Base-by-base conservation (phyloP, 2,888 invertebrate genomes). In the Drosophila fungiperda region DNA sequence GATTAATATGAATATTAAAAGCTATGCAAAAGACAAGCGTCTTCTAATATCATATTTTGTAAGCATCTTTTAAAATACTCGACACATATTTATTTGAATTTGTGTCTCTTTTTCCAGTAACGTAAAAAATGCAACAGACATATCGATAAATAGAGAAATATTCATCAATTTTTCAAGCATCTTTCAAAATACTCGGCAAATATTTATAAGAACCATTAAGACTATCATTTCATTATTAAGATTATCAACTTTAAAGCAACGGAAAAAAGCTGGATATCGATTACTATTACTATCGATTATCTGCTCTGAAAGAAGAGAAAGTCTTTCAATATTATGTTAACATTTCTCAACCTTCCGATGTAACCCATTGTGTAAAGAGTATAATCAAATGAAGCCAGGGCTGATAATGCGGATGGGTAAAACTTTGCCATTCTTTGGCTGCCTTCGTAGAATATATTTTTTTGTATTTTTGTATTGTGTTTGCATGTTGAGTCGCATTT, bases 401-500 rank as follows among this genome's bases (percentile, higher is more conserved):
- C 42, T 54, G 66, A 52, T 71, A 63, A 50, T 54, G 50, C 53
- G 62, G 81, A 73, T 69, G 70, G 54, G 60, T 50, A 62, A 69
- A 58, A 76, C 54, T 73, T 84, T 68, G 36, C 26, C 67, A 42
- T 69, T 63, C 53, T 50, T 65, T 54, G 42, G 38, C 15, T 45
- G 45, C 23, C 32, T 54, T 36, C 9, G 35, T 8, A 23, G 32
- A 53, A 64, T 66, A 12, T 42, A 55, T 69, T 50, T 59, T 36
- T 40, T 66, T 52, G 15, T 61, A 48, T 35, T 55, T 32, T 60
- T 78, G 50, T 63, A 64, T 65, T 77, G 61, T 64, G 68, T 42
- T 76, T 71, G 76, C 81, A 72, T 75, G 89, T 75, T 58, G 78
- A 57, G 54, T 75, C 78, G 78, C 90, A 89, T 90, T 87, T 84